Base-by-base conservation (phyloP, 1,140 invertebrate genomes). In the Leptinotarsa texana region DNA sequence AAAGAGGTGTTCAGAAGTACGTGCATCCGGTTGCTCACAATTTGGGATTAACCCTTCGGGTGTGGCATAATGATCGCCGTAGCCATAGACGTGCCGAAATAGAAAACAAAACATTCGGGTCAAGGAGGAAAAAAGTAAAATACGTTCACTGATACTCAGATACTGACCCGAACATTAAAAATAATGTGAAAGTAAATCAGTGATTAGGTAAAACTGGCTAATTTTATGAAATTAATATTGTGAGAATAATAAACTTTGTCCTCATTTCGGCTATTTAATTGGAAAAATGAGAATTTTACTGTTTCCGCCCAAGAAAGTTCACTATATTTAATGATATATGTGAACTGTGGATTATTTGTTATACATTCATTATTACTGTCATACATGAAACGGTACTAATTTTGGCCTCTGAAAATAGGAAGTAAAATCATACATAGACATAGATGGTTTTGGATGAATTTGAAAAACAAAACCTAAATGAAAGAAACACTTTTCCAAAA, bases 61-160 rank as follows among this genome's bases (percentile, higher is more conserved):
- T 65, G 63, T 33, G 63, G 63, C 63, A 22, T 65, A 65, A 65
- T 65, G 21, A 65, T n/a, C 63, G 27, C 4, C 22, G 17, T 8
- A 42, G 33, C 21, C 63, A 65, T 65, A 33, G 63, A 33, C 63
- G 63, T 65, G 21, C 63, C 63, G 21, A 65, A 65, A 21, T 21
- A 21, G 15, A 33, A 65, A 65, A 65, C 15, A 24, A 15, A 13
- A 65, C 27, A 65, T 65, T 33, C 21, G 27, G 63, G 63, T 65
- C 63, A 65, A 65, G 63, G 63, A 24, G 63, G 27, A 65, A 65
- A 65, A 65, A 65, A 65, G 63, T 65, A 65, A 65, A 65, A 17
- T 65, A 33, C 63, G 21, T 57, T 57, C 51, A 57, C 17, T 57
- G 51, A 57, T 4, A 17, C 17, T 57, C 51, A 57, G 51, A 18